Evolutionary conservation across 2,113 vertebrate species (phyloP), one percentile per base, ranked within the genome.

Genomic region (Salminus brasiliensis): DNA sequence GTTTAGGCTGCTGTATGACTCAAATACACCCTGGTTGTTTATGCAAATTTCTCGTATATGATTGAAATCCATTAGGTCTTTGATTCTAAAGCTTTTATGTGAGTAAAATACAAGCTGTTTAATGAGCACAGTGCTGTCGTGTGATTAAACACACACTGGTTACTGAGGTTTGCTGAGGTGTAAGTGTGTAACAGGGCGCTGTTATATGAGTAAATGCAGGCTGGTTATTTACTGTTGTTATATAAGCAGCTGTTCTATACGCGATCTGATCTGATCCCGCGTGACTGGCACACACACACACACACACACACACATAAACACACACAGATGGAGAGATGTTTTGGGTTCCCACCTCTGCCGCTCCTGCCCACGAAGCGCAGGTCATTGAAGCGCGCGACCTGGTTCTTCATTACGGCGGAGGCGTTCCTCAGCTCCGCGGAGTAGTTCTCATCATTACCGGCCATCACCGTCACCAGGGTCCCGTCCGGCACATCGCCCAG

Each of bases 371-470:
- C 98, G 82, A 99, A 99, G 91, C 98, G 94, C 89, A 99, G 91
- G 91, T 99, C 98, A 90, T 99, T 99, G 92, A 99, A 99, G 43
- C 98, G 95, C 83, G 97, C 97, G 87, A 99, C 97, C 91, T 99
- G 98, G 92, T 98, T 99, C 94, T 99, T 99, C 97, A 99, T 98
- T 77, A 99, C 98, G 0, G 97, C 98, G 7, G 97, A 99, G 30
- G 98, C 98, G 63, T 99, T 99, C 71, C 98, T 93, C 91, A 99
- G 93, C 89, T 99, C 98, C 43, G 98, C 98, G 63, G 98, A 99
- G 85, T 98, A 99, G 91, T 99, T 99, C 94, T 99, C 98, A 27
- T 99, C 98, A 0, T 99, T 99, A n/a, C 98, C 98, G 72, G 98
- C 98, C 98, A 99, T 99, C 88, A 99, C 98, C 0, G 98, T 99